Evolutionary conservation across 2,797 vertebrate genomes (phyloP).

Genomic region (Cetoscarus ocellatus): DNA sequence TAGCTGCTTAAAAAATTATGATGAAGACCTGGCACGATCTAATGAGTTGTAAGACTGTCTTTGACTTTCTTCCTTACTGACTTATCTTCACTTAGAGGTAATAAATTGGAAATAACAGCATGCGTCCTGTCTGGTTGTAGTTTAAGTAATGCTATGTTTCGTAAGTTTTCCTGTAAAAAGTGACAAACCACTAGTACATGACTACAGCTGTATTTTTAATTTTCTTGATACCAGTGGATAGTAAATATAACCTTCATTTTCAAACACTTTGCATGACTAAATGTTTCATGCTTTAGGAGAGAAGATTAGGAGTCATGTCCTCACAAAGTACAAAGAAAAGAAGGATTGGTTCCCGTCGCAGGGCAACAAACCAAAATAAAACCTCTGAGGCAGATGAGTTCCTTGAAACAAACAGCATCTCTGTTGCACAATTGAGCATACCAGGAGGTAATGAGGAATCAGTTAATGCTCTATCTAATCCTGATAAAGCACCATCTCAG

Average conservation of each 20-base stretch:
- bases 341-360: conserved; percentile 70
- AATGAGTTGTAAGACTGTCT: not conserved
- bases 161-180: not conserved
- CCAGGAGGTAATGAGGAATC: conserved; percentile 20
- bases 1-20: not conserved
- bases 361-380: conserved; percentile 25
- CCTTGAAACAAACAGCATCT: not conserved
- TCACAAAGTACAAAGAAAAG: conserved; percentile 66
- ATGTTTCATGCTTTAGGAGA: conserved; percentile 51
- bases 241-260: conserved; percentile 11
- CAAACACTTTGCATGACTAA: conserved; percentile 21
- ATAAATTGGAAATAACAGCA: not conserved
- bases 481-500: conserved; percentile 35
- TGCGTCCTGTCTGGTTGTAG: not conserved
- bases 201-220: not conserved
- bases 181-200: not conserved
- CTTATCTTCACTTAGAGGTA: not conserved
- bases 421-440: not conserved
- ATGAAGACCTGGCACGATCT: not conserved
- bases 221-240: not conserved
- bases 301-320: conserved; percentile 69
- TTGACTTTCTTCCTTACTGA: not conserved
- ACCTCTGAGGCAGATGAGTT: conserved; percentile 14
- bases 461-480: conserved; percentile 11
- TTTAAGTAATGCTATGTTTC: not conserved